A percentile compares a stretch with the other conserved stretches of the same genome.
Conservation (phyloP, 1,140 invertebrate species). For the Aporrectodea caliginosa region DNA sequence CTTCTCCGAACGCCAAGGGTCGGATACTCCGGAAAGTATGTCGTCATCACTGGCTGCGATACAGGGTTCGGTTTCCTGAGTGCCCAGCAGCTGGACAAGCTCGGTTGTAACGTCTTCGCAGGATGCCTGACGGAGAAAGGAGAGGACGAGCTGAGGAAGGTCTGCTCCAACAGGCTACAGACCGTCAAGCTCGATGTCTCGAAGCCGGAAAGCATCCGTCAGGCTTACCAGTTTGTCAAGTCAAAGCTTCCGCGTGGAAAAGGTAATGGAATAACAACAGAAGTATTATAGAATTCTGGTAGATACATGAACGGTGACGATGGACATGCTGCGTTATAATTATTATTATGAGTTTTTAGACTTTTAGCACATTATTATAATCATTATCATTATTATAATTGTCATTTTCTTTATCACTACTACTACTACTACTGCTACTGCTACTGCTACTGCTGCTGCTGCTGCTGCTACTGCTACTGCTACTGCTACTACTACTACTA, state of each 20-base stretch:
- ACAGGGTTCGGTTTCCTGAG: conserved; percentile 52
- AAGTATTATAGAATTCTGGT: too few relatives aligned
- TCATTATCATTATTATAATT: neutral
- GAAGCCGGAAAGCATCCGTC: neutral
- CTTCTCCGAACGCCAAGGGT: neutral
- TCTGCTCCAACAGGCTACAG: neutral
- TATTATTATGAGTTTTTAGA: too few relatives aligned
- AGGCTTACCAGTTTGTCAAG: neutral
- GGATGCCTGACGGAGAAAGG: conserved; percentile 16
- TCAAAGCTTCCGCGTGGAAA: neutral
- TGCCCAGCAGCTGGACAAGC: conserved; percentile 45
- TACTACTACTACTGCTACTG: neutral
- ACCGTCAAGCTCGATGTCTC: neutral
- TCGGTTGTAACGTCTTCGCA: conserved; percentile 40
- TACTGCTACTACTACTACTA: neutral
- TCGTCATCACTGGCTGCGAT: conserved; percentile 46
- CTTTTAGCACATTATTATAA: neutral
- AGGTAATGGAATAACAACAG: neutral
- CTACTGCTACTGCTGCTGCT: neutral
- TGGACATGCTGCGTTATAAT: too few relatives aligned
- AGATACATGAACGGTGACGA: too few relatives aligned
- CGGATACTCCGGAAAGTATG: neutral
- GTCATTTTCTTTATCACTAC: neutral
- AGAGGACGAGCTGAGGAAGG: conserved; percentile 10
- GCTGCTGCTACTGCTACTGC: neutral